Evolutionary conservation across 37 sponge, comb jelly and placozoan genomes (phyloP).

Genomic region (Dysidea cf. avara): DNA sequence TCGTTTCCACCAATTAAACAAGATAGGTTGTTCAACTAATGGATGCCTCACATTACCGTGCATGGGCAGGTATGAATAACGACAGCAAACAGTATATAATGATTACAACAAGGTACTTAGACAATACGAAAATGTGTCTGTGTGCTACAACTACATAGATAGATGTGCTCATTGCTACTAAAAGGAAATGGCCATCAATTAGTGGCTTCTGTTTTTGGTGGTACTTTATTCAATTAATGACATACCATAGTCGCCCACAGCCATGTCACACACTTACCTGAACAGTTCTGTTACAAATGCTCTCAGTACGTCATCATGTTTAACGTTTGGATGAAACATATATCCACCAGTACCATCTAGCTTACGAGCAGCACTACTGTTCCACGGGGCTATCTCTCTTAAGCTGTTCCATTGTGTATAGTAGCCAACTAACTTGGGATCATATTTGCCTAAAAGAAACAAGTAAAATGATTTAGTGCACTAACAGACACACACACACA

Average conservation of each 20-base stretch:
- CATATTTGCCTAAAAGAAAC: conserved; percentile 26
- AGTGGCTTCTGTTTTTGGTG: neutral
- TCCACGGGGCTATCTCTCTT: conserved; percentile 52
- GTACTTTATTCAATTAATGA: too few relatives aligned
- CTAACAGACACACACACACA: conserved; percentile 7
- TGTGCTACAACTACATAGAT: neutral
- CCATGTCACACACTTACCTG: conserved; percentile 33
- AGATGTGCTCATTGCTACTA: neutral
- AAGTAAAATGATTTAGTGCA: neutral
- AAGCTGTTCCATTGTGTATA: conserved; percentile 68
- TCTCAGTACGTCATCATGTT: conserved; percentile 34
- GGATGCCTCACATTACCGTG: too few relatives aligned
- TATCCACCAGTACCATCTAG: conserved; percentile 72
- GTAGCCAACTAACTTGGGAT: conserved; percentile 32
- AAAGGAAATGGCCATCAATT: neutral
- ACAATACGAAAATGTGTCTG: conserved; percentile 13
- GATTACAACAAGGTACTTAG: too few relatives aligned
- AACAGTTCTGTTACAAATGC: conserved; percentile 67
- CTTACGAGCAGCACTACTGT: conserved; percentile 32
- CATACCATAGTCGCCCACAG: neutral
- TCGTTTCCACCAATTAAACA: too few relatives aligned
- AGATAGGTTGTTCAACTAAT: too few relatives aligned
- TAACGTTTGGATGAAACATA: conserved; percentile 67
- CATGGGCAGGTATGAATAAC: too few relatives aligned
- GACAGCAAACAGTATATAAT: too few relatives aligned